Conservation (phyloP, 2,797 vertebrate species). For the Lepus oiostolus region DNA sequence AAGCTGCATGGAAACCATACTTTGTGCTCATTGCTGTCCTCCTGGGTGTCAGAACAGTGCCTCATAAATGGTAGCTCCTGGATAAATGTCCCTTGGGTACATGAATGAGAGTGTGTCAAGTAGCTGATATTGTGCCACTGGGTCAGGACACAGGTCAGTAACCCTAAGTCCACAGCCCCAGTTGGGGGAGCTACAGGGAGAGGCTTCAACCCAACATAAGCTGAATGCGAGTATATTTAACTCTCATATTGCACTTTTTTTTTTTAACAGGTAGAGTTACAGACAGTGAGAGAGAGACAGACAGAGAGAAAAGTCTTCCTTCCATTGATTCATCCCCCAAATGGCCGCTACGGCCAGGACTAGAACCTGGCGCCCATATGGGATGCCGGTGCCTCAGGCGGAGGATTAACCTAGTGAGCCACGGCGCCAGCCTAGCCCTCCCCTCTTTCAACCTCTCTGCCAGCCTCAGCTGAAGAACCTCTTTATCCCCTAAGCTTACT, state of each 20-base stretch:
- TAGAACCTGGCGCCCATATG: too few relatives aligned
- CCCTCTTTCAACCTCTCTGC: background rate
- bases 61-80: background rate
- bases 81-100: background rate
- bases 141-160: background rate
- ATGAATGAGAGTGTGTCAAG: background rate
- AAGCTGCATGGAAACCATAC: background rate
- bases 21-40: background rate
- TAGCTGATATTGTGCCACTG: background rate
- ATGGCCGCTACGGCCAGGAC: too few relatives aligned
- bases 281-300: too few relatives aligned
- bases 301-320: too few relatives aligned
- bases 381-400: too few relatives aligned
- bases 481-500: background rate
- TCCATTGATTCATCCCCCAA: too few relatives aligned
- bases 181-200: background rate
- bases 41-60: background rate
- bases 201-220: background rate
- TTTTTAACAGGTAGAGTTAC: too few relatives aligned
- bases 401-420: too few relatives aligned
- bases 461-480: background rate
- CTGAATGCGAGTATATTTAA: background rate
- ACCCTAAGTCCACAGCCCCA: background rate
- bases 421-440: too few relatives aligned
- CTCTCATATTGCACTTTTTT: too few relatives aligned